Percentiles rank a stretch among this genome's conserved stretches.
These are phyloP conservation scores for Petroica traversi DNA, from an alignment of 2,113 vertebrate species.

Conservation along the genomic window DNA sequence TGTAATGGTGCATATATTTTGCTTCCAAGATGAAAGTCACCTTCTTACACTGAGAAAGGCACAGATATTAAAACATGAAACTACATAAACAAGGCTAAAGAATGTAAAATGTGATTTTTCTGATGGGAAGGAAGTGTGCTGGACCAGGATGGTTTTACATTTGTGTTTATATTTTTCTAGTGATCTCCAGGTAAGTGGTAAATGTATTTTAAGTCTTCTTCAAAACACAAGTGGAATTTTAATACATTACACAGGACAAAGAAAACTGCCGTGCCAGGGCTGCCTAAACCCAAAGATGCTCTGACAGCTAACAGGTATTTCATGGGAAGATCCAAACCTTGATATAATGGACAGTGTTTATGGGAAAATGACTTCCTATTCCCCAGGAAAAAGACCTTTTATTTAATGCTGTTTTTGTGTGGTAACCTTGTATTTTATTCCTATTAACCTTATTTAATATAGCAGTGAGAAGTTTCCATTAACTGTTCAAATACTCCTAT, in stretches of 20 bases:
- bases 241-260: not conserved
- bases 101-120: not conserved
- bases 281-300: not conserved
- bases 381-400: not conserved
- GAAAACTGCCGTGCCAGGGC: not conserved
- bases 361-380: not conserved
- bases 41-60: constrained; percentile 20
- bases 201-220: not conserved
- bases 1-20: constrained; percentile 47
- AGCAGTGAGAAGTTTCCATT: not conserved
- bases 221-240: not conserved
- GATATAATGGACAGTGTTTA: not conserved
- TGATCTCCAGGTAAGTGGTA: not conserved
- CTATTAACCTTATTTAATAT: not conserved
- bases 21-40: constrained; percentile 61
- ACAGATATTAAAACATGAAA: not conserved
- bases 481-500: not conserved
- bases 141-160: not conserved
- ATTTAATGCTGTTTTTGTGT: not conserved
- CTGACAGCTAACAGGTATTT: not conserved
- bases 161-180: not conserved
- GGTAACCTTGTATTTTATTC: not conserved
- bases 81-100: constrained; percentile 36
- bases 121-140: not conserved
- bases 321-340: not conserved